Evolutionary conservation across 1,140 invertebrate species (phyloP).

Genomic region (Brachionus asplanchnoidis): DNA sequence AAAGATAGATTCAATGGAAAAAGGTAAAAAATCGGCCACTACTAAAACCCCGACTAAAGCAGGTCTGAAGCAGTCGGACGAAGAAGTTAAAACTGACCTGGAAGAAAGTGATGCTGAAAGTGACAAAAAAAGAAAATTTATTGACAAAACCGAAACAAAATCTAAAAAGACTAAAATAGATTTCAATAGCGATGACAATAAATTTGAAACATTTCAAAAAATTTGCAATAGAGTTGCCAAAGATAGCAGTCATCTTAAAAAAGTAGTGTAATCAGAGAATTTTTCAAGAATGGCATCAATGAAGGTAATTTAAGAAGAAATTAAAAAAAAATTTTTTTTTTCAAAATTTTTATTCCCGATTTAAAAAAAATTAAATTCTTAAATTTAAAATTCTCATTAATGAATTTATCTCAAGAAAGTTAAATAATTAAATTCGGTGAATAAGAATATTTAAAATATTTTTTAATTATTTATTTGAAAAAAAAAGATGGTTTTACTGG

Average conservation of each 20-base stretch:
- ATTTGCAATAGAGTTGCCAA: conserved; percentile 72
- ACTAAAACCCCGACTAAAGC: neutral
- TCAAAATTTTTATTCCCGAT: no score
- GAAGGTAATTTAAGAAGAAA: neutral
- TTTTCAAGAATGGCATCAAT: conserved; percentile 53
- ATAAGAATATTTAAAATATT: neutral
- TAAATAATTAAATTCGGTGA: neutral
- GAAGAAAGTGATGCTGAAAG: conserved; percentile 39
- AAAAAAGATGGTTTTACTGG: conserved; percentile 63
- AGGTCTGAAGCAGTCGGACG: neutral
- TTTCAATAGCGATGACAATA: conserved; percentile 62
- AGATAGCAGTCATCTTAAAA: conserved; percentile 72
- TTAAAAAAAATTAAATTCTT: no score
- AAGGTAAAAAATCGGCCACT: neutral
- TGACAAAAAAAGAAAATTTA: neutral
- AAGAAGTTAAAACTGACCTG: neutral
- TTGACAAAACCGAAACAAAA: neutral
- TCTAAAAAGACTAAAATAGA: neutral
- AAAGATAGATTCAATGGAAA: conserved; percentile 53
- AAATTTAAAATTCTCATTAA: no score
- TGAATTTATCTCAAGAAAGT: no score
- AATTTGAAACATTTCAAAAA: conserved; percentile 71
- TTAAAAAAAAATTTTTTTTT: no score
- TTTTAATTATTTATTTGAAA: conserved; percentile 45
- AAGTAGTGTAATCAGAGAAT: conserved; percentile 69